Evolutionary conservation across 2,797 vertebrate species (phyloP).

Genomic region (Acomys russatus): DNA sequence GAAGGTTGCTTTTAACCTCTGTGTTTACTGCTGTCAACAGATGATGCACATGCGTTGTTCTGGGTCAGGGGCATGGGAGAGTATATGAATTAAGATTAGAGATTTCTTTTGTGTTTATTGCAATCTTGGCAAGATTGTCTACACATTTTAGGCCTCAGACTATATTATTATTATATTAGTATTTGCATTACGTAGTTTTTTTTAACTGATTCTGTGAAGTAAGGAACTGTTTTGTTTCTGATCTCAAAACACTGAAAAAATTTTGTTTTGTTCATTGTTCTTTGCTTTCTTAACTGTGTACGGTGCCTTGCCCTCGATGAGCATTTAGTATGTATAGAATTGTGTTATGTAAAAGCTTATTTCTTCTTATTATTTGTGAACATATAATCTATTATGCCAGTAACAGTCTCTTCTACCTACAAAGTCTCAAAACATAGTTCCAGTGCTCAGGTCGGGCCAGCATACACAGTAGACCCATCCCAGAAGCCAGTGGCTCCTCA

Average conservation of each 20-base stretch:
- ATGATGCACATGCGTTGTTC: background rate
- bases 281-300: background rate
- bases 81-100: background rate
- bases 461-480: background rate
- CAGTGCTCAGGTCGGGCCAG: background rate
- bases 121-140: background rate
- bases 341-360: slow-evolving; percentile 39
- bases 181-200: slow-evolving; percentile 25
- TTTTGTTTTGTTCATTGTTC: background rate
- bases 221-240: background rate
- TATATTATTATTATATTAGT: background rate
- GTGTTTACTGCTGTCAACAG: background rate
- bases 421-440: background rate
- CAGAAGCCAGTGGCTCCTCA: background rate
- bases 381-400: background rate
- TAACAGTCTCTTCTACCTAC: background rate
- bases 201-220: background rate
- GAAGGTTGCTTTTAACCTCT: background rate
- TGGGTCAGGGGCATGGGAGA: background rate
- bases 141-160: background rate
- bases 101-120: background rate
- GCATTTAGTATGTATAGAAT: background rate
- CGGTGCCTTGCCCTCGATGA: background rate
- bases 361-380: slow-evolving; percentile 51
- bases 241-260: background rate